These are phyloP conservation scores for Emys orbicularis DNA, from an alignment of 2,797 vertebrate species.

Conservation along the genomic window DNA sequence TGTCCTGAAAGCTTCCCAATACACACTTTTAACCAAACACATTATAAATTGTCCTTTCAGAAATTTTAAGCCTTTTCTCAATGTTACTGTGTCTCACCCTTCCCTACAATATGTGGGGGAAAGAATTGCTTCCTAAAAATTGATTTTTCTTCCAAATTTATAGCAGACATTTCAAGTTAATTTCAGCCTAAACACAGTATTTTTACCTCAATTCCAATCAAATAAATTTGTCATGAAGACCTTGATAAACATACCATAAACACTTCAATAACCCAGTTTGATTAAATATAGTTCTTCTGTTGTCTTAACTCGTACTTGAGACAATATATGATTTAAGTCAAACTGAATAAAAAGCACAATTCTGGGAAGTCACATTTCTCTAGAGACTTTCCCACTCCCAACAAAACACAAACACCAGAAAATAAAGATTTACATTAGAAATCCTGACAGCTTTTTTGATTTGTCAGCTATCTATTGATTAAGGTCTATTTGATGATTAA, in stretches of 20 bases:
- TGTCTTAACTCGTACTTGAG: not conserved
- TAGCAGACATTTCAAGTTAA: not conserved
- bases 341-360: not conserved
- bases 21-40: not conserved
- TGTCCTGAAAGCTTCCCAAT: not conserved
- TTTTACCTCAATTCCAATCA: not conserved
- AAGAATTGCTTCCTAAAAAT: not conserved
- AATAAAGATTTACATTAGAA: not conserved
- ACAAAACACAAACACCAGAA: fast-evolving
- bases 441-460: not conserved
- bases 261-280: fast-evolving
- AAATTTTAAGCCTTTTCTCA: not conserved
- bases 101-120: not conserved
- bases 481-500: fast-evolving
- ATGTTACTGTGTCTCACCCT: not conserved
- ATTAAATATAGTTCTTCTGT: not conserved
- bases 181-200: not conserved
- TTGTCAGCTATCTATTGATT: fast-evolving
- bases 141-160: not conserved
- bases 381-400: not conserved
- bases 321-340: not conserved
- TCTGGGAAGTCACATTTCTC: not conserved
- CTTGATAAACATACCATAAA: not conserved
- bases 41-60: not conserved
- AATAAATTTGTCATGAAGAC: not conserved